phyloP scores from a whole-genome alignment of 2,113 vertebrate species.

The Bubo blakistoni region DNA sequence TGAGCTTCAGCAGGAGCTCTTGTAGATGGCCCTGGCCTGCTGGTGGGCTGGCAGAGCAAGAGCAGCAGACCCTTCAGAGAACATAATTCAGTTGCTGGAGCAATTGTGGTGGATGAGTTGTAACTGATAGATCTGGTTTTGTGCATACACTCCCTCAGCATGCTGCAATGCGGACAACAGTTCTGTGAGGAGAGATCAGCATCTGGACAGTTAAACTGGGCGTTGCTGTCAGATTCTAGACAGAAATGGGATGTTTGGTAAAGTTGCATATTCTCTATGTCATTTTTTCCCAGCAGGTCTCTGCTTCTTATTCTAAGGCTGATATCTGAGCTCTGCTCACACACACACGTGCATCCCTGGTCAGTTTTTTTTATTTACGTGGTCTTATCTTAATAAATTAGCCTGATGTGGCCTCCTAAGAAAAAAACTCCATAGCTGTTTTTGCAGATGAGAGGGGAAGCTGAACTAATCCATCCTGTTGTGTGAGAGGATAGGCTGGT shows the following conservation, averaged over 20 bases:
- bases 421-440: not conserved
- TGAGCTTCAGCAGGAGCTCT: not conserved
- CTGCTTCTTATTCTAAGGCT: not conserved
- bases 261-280: not conserved
- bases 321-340: not conserved
- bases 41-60: not conserved
- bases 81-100: not conserved
- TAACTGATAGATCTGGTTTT: not conserved
- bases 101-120: not conserved
- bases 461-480: not conserved
- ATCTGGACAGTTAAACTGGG: not conserved
- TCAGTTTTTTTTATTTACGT: not conserved
- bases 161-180: rapidly evolving
- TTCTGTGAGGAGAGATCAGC: not conserved
- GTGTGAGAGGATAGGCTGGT: not conserved
- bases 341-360: not conserved
- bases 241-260: not conserved
- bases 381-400: not conserved
- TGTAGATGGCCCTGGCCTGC: not conserved
- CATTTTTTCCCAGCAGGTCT: not conserved
- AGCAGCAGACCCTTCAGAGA: not conserved
- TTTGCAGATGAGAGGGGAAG: not conserved
- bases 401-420: not conserved
- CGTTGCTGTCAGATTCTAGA: not conserved
- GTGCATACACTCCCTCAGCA: not conserved